Evolutionary conservation across 1,140 invertebrate genomes (phyloP).

Genomic region (Notospermus geniculatus): DNA sequence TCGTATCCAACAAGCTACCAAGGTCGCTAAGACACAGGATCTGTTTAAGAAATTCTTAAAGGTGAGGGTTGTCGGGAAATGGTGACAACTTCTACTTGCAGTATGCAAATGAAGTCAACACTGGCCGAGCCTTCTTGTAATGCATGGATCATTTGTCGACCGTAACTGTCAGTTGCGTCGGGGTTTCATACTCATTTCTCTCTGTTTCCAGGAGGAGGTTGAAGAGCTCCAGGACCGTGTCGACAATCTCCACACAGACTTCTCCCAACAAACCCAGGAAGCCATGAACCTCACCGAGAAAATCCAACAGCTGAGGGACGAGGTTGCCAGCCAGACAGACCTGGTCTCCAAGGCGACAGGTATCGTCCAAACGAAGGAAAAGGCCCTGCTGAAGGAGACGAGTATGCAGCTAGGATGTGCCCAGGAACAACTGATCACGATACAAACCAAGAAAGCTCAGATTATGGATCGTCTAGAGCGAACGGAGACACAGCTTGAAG

Average conservation of each 20-base stretch:
- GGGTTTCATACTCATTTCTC: background rate
- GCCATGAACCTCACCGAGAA: slow-evolving; percentile 23
- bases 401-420: slow-evolving; percentile 17
- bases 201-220: background rate
- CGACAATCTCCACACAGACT: slow-evolving; percentile 39
- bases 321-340: slow-evolving; percentile 26
- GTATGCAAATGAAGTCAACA: too few species aligned
- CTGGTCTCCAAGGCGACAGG: slow-evolving; percentile 18
- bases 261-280: slow-evolving; percentile 30
- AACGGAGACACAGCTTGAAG: slow-evolving; percentile 2
- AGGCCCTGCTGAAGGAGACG: slow-evolving; percentile 17
- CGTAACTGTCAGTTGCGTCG: background rate
- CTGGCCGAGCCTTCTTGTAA: background rate
- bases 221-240: slow-evolving; percentile 28
- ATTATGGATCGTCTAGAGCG: slow-evolving; percentile 26
- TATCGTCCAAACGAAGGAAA: slow-evolving; percentile 23
- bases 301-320: slow-evolving; percentile 29
- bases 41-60: background rate
- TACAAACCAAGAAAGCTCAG: slow-evolving; percentile 33
- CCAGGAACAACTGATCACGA: slow-evolving; percentile 23
- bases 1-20: background rate
- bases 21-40: background rate
- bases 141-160: background rate
- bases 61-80: too few species aligned
- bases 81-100: too few species aligned